Base-by-base conservation (phyloP, 2,888 invertebrate species). In the Hylaea fasciaria region DNA sequence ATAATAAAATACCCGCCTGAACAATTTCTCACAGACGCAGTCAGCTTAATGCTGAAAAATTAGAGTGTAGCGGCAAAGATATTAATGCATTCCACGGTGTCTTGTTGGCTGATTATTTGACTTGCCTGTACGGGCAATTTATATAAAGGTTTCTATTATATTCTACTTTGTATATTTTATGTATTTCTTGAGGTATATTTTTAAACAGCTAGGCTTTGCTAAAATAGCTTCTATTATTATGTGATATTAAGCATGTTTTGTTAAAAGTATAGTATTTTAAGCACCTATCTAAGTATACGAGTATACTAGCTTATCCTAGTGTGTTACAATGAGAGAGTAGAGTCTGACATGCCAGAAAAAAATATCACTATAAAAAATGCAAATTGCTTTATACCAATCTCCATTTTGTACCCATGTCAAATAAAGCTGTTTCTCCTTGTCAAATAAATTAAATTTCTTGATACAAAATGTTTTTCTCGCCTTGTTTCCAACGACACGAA, bases 41-140 rank as follows among this genome's bases (percentile, higher is more conserved):
- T 70, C 57, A 65, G 67, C 66, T 70, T 80, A 80, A 81, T 78
- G 71, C 74, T 80, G 77, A 78, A 81, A 82, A 83, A 81, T 81
- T 73, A 69, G 72, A 74, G 73, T 73, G 69, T 68, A 69, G 72
- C 66, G 70, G 70, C 71, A 70, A 72, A 64, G 64, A 72, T 78
- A 78, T 72, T 77, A 76, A 80, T 78, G 74, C 68, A 77, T 79
- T 73, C 67, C 69, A 67, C 65, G 65, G 58, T 47, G 65, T 68
- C 62, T 63, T 62, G 56, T 59, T 62, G 57, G 47, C 54, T 69
- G 58, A 66, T 64, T 70, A 71, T 70, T 73, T 66, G 58, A 60
- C 59, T 51, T 59, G 50, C 50, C 45, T 48, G 39, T 16, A 39
- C 13, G 22, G 29, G 40, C 43, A 50, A 59, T 69, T 63, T 57